Percentiles rank a stretch among this genome's conserved stretches.
Evolutionary conservation across 2,888 invertebrate species (phyloP).

Genomic region (Stenodema calcarata): DNA sequence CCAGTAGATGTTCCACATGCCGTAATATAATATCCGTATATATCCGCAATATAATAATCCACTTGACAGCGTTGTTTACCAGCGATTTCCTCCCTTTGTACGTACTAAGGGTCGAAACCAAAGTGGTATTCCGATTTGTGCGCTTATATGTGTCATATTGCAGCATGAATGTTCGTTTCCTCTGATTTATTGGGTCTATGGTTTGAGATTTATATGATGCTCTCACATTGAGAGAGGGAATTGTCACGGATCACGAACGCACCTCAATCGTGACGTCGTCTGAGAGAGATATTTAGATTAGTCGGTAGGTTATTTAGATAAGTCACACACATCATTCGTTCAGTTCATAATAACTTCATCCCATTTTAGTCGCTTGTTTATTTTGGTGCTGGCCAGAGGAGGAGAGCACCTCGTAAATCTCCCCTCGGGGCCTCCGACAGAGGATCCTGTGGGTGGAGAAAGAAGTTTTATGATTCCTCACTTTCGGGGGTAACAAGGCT

Average conservation of each 20-base stretch:
- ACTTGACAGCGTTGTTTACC: no score
- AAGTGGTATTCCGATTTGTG: no score
- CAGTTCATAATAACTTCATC: background rate
- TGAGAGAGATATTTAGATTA: background rate
- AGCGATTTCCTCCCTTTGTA: no score
- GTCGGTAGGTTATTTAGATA: background rate
- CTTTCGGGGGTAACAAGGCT: constrained; percentile 5
- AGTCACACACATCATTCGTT: background rate
- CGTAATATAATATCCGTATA: no score
- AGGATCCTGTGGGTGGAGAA: constrained; percentile 2
- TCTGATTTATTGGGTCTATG: no score
- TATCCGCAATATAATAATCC: no score
- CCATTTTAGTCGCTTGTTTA: background rate
- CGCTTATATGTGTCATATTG: no score
- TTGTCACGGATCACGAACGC: background rate
- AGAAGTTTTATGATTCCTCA: background rate
- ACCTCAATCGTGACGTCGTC: background rate
- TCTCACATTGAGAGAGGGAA: no score
- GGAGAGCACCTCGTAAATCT: background rate
- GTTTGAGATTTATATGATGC: no score
- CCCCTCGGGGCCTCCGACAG: background rate
- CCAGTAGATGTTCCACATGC: no score
- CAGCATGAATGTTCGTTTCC: no score
- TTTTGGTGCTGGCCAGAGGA: background rate
- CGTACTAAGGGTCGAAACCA: no score